Evolutionary conservation across 2,113 vertebrate species (phyloP).

Genomic region (Platysteira castanea): DNA sequence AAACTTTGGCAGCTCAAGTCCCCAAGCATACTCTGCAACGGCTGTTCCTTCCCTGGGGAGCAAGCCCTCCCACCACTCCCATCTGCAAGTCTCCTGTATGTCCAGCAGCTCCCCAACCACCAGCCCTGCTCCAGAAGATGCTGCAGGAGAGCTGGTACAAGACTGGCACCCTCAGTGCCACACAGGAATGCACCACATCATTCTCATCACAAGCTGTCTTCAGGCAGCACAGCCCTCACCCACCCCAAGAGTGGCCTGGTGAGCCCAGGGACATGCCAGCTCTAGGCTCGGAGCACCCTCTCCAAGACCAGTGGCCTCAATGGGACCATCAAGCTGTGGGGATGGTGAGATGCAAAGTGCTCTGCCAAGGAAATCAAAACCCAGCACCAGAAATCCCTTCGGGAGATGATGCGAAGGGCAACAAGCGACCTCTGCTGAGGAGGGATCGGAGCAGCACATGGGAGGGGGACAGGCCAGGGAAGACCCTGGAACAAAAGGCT

Average conservation of each 20-base stretch:
- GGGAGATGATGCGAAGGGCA: background rate
- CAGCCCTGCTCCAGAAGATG: background rate
- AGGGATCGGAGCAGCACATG: background rate
- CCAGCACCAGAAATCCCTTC: background rate
- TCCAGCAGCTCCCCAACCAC: background rate
- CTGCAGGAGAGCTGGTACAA: background rate
- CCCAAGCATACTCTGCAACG: background rate
- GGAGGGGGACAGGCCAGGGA: background rate
- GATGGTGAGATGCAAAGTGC: background rate
- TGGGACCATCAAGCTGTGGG: background rate
- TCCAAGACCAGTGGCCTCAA: background rate
- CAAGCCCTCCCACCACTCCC: background rate
- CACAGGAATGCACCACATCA: background rate
- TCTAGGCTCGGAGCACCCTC: background rate
- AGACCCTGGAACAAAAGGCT: background rate
- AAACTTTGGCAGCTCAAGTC: background rate
- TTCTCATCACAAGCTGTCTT: background rate
- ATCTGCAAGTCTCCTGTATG: fast-evolving
- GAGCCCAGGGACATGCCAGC: background rate
- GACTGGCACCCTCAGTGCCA: background rate
- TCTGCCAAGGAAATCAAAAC: background rate
- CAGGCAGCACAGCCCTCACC: background rate
- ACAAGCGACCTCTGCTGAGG: slow-evolving; percentile 61
- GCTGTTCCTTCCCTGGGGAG: background rate
- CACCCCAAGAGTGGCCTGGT: fast-evolving